These are phyloP conservation scores for Gobio gobio DNA, from an alignment of 2,113 vertebrate species.

Conservation along the genomic window DNA sequence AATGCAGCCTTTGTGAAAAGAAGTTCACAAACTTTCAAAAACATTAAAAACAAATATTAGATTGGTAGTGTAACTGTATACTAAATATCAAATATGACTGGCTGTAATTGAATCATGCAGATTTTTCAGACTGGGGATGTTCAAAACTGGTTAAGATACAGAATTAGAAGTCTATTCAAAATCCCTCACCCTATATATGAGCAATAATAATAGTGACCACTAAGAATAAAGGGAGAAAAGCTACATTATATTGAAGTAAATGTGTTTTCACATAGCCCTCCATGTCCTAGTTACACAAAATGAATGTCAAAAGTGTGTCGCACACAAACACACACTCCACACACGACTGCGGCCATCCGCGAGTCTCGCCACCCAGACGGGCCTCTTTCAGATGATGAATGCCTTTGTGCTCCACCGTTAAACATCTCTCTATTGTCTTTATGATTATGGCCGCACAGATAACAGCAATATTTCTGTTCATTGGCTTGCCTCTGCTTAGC, in stretches of 20 bases:
- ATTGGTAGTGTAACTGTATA: too few species aligned
- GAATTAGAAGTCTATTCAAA: neutral
- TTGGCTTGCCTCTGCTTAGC: constrained; percentile 43
- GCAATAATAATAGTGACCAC: neutral
- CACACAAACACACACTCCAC: constrained; percentile 9
- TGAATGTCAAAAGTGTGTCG: neutral
- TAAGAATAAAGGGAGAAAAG: neutral
- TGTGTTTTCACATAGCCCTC: constrained; percentile 31
- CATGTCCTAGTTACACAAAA: constrained; percentile 13
- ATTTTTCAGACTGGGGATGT: neutral
- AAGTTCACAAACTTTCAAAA: neutral
- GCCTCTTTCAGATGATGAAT: constrained; percentile 50
- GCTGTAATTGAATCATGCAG: neutral
- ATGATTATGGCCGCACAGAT: constrained; percentile 56
- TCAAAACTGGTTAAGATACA: neutral
- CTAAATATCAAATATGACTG: neutral
- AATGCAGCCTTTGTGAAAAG: too few species aligned
- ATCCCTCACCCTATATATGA: neutral
- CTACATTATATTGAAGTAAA: neutral
- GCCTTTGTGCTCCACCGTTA: constrained; percentile 44
- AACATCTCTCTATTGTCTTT: constrained; percentile 56
- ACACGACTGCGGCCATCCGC: neutral
- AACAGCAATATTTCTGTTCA: constrained; percentile 61
- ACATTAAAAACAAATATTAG: too few species aligned
- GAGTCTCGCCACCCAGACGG: constrained; percentile 25